Conservation (phyloP, 2,888 invertebrate genomes). For the Nomada ferruginata region DNA sequence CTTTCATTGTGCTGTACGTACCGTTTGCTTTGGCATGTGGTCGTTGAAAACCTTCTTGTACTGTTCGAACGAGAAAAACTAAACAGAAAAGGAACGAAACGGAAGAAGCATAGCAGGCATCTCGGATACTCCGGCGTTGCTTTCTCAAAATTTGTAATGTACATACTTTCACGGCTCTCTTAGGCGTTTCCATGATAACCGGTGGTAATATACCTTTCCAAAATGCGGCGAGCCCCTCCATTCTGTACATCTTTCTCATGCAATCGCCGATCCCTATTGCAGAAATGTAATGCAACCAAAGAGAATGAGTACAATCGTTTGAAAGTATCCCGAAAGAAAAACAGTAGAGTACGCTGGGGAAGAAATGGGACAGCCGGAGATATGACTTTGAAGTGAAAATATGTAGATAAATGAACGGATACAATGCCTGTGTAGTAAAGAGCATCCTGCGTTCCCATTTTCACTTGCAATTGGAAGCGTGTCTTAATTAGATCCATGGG, state of each 20-base stretch:
- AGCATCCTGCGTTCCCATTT: conserved; percentile 78
- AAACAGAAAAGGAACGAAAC: conserved; percentile 71
- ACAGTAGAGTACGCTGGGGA: not conserved
- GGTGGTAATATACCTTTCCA: conserved; percentile 98
- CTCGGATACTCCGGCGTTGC: not conserved
- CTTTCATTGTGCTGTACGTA: conserved; percentile 82
- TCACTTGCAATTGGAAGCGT: conserved; percentile 91
- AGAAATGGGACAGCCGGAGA: not conserved
- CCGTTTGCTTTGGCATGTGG: conserved; percentile 90
- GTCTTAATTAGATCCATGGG: conserved; percentile 97
- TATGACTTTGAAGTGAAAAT: not conserved
- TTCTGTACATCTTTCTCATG: conserved; percentile 93
- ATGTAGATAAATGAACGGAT: conserved; percentile 21
- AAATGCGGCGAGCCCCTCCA: conserved; percentile 93
- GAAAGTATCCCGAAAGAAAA: not conserved
- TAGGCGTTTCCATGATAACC: conserved; percentile 96
- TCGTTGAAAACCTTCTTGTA: conserved; percentile 93
- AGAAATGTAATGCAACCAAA: not conserved
- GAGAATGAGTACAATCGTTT: not conserved
- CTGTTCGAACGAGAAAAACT: conserved; percentile 97
- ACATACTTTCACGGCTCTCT: conserved; percentile 93
- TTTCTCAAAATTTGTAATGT: not conserved
- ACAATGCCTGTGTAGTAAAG: conserved; percentile 82
- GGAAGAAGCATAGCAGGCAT: not conserved
- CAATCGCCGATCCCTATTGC: conserved; percentile 92